Conservation (phyloP, 2,797 vertebrate species). For the Dryobates pubescens region DNA sequence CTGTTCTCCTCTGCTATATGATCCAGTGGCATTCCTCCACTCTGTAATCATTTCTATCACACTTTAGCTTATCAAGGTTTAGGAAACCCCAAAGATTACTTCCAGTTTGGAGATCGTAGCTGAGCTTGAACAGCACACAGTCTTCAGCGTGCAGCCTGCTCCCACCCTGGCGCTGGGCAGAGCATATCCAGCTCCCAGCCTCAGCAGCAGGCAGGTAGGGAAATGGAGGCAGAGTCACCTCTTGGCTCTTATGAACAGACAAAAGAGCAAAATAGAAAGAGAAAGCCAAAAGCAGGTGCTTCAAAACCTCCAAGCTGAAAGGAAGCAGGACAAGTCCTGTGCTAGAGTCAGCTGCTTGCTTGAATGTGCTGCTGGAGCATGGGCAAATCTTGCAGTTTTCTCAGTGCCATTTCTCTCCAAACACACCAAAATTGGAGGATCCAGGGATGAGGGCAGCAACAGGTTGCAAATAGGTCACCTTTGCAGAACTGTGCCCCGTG, state of each 20-base stretch:
- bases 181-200: not conserved
- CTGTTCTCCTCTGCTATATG: rapidly evolving
- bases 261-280: not conserved
- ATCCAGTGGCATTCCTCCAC: not conserved
- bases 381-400: not conserved
- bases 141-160: not conserved
- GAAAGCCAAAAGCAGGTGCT: not conserved
- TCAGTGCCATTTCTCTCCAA: not conserved
- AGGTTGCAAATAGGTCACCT: not conserved
- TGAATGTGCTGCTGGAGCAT: not conserved
- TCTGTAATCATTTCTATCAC: not conserved
- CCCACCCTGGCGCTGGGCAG: not conserved
- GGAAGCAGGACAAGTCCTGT: not conserved
- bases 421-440: not conserved
- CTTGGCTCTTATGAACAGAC: not conserved
- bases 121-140: not conserved
- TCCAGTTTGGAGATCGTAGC: not conserved
- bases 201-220: not conserved
- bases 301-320: not conserved
- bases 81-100: not conserved
- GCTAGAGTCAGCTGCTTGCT: not conserved
- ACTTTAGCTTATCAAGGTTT: not conserved
- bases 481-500: not conserved
- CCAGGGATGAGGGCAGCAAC: not conserved
- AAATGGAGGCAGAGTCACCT: not conserved